Conservation (phyloP, 53 echinoderm and acorn worm genomes). For the Echinarachnius parma region DNA sequence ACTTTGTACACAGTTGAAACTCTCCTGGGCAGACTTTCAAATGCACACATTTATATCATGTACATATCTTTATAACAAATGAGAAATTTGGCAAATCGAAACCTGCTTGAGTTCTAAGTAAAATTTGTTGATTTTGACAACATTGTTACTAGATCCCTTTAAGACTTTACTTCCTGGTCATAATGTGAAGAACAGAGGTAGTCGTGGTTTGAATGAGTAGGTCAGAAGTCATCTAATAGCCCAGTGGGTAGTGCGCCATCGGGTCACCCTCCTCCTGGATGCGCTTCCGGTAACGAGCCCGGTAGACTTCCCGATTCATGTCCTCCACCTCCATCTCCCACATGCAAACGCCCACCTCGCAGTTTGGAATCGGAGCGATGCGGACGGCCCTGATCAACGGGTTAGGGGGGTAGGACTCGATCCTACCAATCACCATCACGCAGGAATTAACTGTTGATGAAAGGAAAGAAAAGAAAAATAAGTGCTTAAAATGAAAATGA, state of each 20-base stretch:
- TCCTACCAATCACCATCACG: constrained; percentile 22
- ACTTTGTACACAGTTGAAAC: no score
- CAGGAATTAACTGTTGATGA: neutral
- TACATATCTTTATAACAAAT: no score
- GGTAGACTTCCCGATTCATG: neutral
- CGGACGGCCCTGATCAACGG: constrained; percentile 16
- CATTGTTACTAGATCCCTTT: no score
- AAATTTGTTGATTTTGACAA: no score
- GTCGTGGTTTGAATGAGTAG: no score
- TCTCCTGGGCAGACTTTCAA: no score
- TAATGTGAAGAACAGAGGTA: no score
- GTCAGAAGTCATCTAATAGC: constrained; percentile 10
- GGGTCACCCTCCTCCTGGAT: constrained; percentile 13
- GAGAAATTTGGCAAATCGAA: no score
- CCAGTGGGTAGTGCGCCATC: constrained; percentile 5
- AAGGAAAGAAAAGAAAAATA: neutral
- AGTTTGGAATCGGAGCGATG: constrained; percentile 6
- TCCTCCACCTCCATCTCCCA: constrained; percentile 22
- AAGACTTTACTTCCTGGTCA: no score
- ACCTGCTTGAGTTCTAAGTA: no score
- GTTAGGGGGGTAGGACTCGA: constrained; percentile 1
- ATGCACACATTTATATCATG: no score
- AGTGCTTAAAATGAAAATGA: no score
- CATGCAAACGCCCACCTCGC: neutral
- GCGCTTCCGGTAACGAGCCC: neutral